Evolutionary conservation across 2,797 vertebrate species (phyloP), one percentile per base, ranked within the genome.

Genomic region (Diplodus sargus): DNA sequence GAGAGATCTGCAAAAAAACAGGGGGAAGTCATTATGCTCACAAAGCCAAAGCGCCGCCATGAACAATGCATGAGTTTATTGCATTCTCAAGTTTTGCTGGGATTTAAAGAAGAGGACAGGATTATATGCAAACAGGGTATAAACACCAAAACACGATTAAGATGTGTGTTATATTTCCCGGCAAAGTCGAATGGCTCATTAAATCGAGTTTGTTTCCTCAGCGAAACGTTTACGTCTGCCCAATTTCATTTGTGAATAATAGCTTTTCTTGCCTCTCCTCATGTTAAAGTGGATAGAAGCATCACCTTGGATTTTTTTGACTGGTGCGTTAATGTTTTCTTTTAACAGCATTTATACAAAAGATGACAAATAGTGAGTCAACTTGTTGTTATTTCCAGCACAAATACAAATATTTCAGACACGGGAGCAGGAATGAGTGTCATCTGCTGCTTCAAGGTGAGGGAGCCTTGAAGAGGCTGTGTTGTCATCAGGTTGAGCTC

Each of bases 41-140:
- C 86, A 86, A 85, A 91, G 88, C 83, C 73, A 65, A 85, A 81
- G 88, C 78, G 81, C 84, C 81, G 64, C 79, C 67, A 85, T 82
- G 89, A 88, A 92, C 91, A 91, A 91, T 89, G 88, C 79, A 80
- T 63, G 85, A 88, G 82, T 93, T 89, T 87, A 92, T 81, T 76
- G 11, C 81, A 52, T 83, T 85, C 61, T 84, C 72, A 77, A 87
- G 75, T 89, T 91, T 75, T 75, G 73, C 34, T 52, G 76, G 82
- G 83, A 85, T 89, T 91, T 85, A 81, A 73, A 81, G 62, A 79
- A 82, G 74, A 77, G 65, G 62, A 82, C 18, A 28, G 82, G 85
- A 89, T 90, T 88, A 85, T 23, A 82, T 62, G 71, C 70, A 79
- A 82, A 88, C 65, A n/a, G 62, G 70, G 75, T 69, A 82, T 72